These are phyloP conservation scores for Magallana ariakensis DNA, from an alignment of 1,140 invertebrate genomes.

Conservation along the genomic window DNA sequence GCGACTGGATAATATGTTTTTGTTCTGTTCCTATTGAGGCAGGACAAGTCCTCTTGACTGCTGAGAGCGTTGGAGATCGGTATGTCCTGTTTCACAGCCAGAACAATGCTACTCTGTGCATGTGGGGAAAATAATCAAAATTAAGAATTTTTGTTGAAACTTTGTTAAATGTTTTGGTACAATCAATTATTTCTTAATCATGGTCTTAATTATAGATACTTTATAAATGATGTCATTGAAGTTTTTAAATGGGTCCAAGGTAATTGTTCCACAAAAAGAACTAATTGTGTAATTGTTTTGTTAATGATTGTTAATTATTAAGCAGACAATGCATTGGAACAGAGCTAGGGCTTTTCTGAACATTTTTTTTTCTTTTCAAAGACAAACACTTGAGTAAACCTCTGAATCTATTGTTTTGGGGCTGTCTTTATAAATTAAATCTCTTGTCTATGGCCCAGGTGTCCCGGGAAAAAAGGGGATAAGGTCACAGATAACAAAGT, in stretches of 20 bases:
- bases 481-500: neutral
- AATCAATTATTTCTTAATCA: neutral
- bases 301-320: constrained; percentile 13
- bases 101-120: no score
- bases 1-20: neutral
- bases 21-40: neutral
- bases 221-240: constrained; percentile 1
- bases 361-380: constrained; percentile 3
- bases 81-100: neutral
- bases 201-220: neutral
- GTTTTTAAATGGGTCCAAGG: constrained; percentile 1
- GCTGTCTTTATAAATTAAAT: neutral
- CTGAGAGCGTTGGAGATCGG: neutral
- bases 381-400: neutral
- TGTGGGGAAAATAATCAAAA: neutral
- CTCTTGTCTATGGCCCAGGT: neutral
- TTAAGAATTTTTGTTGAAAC: neutral
- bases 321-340: neutral
- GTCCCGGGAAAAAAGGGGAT: neutral
- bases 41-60: neutral
- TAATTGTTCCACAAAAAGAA: neutral
- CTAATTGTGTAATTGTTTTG: constrained; percentile 26
- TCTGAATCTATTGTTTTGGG: neutral
- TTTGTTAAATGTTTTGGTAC: neutral
- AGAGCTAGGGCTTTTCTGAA: neutral